phyloP scores from a whole-genome alignment of 1,140 invertebrate genomes.

The Plectrocnemia conspersa region DNA sequence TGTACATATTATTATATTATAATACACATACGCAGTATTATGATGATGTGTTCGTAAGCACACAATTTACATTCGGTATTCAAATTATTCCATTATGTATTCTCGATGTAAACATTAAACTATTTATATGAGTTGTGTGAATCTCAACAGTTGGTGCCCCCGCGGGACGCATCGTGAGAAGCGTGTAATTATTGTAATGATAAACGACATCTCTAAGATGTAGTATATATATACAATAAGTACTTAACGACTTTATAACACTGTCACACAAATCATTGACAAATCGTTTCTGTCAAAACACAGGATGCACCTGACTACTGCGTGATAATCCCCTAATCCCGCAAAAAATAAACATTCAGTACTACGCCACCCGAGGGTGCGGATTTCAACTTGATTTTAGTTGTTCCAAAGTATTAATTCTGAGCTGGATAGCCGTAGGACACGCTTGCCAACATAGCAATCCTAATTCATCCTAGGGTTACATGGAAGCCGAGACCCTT shows the following conservation, averaged over 20 bases:
- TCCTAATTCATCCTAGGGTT: slow-evolving; percentile 5
- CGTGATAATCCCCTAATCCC: no score
- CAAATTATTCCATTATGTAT: no score
- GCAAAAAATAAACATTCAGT: no score
- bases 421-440: not conserved
- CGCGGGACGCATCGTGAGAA: slow-evolving; percentile 8
- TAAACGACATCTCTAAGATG: slow-evolving; percentile 5
- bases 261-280: slow-evolving; percentile 18
- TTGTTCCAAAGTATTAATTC: not conserved
- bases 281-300: slow-evolving; percentile 14
- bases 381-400: slow-evolving; percentile 2
- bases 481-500: slow-evolving; percentile 3
- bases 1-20: no score
- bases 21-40: no score
- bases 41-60: no score
- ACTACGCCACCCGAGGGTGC: no score
- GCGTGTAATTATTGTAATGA: slow-evolving; percentile 6
- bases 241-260: slow-evolving; percentile 10
- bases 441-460: not conserved
- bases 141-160: no score
- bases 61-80: no score
- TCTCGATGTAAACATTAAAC: no score
- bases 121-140: no score
- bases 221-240: no score
- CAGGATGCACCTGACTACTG: slow-evolving; percentile 9